Conservation (phyloP, 2,888 invertebrate genomes). For the Aphidius colemani region DNA sequence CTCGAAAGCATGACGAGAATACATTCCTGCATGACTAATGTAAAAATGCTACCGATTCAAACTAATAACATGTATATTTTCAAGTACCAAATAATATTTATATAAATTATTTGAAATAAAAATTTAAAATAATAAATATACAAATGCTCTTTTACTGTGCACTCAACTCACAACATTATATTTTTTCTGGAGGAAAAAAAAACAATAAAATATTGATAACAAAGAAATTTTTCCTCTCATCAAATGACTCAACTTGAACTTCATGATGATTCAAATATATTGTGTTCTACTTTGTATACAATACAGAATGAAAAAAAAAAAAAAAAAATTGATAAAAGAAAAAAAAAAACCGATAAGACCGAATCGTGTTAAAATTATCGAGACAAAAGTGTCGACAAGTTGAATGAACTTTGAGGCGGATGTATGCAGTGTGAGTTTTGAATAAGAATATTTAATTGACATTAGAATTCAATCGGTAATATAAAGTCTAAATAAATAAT, state of each 20-base stretch:
- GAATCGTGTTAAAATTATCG: conserved; percentile 18
- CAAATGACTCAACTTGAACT: too few relatives aligned
- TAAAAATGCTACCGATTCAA: conserved; percentile 30
- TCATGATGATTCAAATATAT: not conserved
- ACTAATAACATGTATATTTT: not conserved
- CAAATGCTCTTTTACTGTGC: too few relatives aligned
- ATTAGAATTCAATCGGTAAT: not conserved
- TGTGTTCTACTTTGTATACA: not conserved
- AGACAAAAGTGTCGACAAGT: conserved; percentile 43
- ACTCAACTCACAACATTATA: too few relatives aligned
- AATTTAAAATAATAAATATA: not conserved
- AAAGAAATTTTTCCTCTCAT: too few relatives aligned
- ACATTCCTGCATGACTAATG: conserved; percentile 34
- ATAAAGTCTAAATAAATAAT: not conserved
- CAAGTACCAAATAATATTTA: conserved; percentile 4
- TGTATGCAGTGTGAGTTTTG: not conserved
- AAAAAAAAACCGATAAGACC: conserved; percentile 28
- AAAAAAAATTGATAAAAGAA: conserved; percentile 17
- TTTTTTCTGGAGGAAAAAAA: too few relatives aligned
- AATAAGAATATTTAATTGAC: too few relatives aligned
- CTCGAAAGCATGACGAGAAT: conserved; percentile 20
- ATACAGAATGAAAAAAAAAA: not conserved
- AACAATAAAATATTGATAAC: too few relatives aligned
- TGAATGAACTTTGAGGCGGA: conserved; percentile 31
- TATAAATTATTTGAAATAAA: not conserved